Evolutionary conservation across 2,113 vertebrate genomes (phyloP), one percentile per base, ranked within the genome.

Genomic region (Tragelaphus imberbis): DNA sequence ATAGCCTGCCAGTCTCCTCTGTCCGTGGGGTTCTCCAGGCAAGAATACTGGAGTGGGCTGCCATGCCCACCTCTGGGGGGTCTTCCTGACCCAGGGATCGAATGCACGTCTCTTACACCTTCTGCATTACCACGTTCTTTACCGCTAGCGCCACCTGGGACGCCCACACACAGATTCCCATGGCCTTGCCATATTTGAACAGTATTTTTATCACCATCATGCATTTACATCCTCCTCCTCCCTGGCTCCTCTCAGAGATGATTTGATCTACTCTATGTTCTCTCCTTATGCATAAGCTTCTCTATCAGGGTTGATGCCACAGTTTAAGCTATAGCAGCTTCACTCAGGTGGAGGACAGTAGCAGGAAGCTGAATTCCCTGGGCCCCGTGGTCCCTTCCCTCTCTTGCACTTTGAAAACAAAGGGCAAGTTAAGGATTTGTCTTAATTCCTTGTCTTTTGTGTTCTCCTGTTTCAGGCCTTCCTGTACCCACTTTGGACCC

Each of bases 291-390:
- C 19, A 36, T 1, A 49, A n/a, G 33, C 36, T 71, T 81, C 44
- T 44, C 25, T 40, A 7, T 56, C 17, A 17, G 5, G 15, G 7
- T 28, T 71, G 79, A 36, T 47, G 14, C 23, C 44, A n/a, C 3
- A 55, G 36, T 36, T 77, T 49, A 93, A 21, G 33, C 36, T 53
- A 40, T 0, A 49, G 55, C 44, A 61, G 33, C 47, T 80, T 88
- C 36, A 12, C 7, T n/a, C 0, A 2, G 25, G 44, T 40, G 15
- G 11, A 40, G 14, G 19, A 21, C 6, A 28, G 53, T 36, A 25
- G 33, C 58, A 80, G 33, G 36, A 91, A 56, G 7, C 16, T 53
- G 36, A 79, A 33, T 88, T 36, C 4, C 56, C 6, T 30, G 30
- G 21, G 21, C 16, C 36, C 28, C 55, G 10, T 14, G n/a, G 11